Evolutionary conservation across 2,888 invertebrate species (phyloP), one percentile per base, ranked within the genome.

Genomic region (Aspidiotus destructor): DNA sequence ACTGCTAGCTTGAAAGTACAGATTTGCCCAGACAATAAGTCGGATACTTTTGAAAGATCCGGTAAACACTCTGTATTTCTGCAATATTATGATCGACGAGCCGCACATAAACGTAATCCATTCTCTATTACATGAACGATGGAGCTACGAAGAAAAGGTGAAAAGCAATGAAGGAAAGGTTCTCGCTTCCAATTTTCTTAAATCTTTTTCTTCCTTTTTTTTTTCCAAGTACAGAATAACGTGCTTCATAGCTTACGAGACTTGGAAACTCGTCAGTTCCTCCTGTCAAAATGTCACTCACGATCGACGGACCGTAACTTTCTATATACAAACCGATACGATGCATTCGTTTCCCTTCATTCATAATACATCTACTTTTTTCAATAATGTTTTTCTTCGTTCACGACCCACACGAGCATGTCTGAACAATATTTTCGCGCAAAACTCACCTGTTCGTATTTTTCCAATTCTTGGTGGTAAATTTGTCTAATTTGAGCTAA

Each of bases 391-490:
- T 57, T 15, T 57, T 17, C 17, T 28, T 57, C 57, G 17, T 57
- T 17, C 28, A n/a, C 15, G 57, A n/a, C 16, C 8, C 44, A 61
- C 41, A 6, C 7, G 41, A 28, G 28, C 28, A 28, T 28, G 28
- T 28, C 28, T 28, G 5, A 28, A 28, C 28, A 28, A 28, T 28
- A 28, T 28, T 28, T 28, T 28, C 28, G 28, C 28, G 28, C 48
- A 13, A n/a, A 11, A 48, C 77, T 74, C 73, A 86, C 86, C 82
- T 98, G 97, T 81, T 99, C 97, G 77, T 99, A 99, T 83, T 99
- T 99, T 80, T 97, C 96, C 76, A 99, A 80, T 80, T 99, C 99
- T 80, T 96, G 94, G 80, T 98, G 97, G 81, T 99, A 99, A 75
- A 99, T 98, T 81, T 94, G 93, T 71, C 99, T 85, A 78, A 99